phyloP scores from a whole-genome alignment of 2,113 vertebrate genomes.

The Dendropsophus ebraccatus region DNA sequence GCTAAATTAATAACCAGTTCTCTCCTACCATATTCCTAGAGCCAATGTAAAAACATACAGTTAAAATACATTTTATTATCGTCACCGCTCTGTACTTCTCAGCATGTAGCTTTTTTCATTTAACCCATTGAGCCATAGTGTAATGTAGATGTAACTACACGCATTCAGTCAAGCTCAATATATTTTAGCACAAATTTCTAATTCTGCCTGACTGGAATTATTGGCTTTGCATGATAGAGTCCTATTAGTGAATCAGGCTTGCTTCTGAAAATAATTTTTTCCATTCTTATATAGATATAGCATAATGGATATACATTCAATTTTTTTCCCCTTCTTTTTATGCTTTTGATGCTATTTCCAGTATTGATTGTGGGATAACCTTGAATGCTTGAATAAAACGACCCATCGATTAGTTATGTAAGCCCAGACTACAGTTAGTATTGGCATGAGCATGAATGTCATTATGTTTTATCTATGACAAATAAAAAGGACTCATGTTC shows the following conservation, averaged over 20 bases:
- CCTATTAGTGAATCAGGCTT: not conserved
- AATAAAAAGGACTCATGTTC: not conserved
- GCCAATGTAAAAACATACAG: too few species aligned
- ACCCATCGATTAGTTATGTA: conserved; percentile 2
- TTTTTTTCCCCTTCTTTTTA: not conserved
- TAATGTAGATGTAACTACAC: conserved; percentile 16
- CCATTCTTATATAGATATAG: not conserved
- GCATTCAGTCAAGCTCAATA: not conserved
- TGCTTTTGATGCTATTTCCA: not conserved
- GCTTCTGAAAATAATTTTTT: not conserved
- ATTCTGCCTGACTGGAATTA: not conserved
- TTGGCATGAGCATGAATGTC: not conserved
- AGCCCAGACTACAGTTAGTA: conserved; percentile 9
- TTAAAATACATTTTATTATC: not conserved
- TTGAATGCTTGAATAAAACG: conserved; percentile 2
- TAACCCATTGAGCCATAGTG: not conserved
- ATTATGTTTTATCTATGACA: conserved; percentile 8
- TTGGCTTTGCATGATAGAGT: not conserved
- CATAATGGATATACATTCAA: not conserved
- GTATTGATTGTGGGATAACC: conserved; percentile 27
- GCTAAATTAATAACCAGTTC: too few species aligned
- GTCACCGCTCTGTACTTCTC: not conserved
- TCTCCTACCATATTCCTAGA: too few species aligned
- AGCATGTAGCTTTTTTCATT: not conserved
- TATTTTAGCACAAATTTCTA: not conserved